Conservation (phyloP, 35 echinoderm and acorn worm genomes). For the Holothuria glaberrima region DNA sequence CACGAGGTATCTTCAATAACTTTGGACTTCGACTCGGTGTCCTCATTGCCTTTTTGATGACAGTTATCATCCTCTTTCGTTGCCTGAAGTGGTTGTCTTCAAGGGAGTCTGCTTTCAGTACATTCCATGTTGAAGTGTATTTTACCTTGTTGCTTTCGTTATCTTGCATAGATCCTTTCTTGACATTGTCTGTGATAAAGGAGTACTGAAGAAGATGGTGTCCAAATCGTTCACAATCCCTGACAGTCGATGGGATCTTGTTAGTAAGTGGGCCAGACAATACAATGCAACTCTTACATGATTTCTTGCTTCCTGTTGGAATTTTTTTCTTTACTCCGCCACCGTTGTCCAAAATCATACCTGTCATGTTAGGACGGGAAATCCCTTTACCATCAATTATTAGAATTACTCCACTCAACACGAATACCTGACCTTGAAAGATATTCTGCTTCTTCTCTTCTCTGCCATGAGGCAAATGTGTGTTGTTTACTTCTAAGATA, state of each 20-base stretch:
- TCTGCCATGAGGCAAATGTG: no score
- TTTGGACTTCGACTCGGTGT: no score
- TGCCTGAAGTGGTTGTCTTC: neutral
- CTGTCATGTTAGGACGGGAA: neutral
- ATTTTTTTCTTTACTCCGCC: slow-evolving; percentile 3
- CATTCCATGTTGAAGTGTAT: neutral
- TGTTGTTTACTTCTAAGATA: neutral
- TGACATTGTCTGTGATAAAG: neutral
- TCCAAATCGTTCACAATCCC: neutral
- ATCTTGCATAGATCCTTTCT: neutral
- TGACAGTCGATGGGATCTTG: neutral
- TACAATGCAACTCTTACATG: neutral
- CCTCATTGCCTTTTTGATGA: slow-evolving; percentile 7
- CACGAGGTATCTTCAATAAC: no score
- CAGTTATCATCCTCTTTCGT: neutral
- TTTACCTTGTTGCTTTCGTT: neutral
- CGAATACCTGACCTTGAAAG: neutral
- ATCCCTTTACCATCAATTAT: neutral
- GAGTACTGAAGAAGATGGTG: neutral
- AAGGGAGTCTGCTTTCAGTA: slow-evolving; percentile 1
- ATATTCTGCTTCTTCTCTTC: neutral
- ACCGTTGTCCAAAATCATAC: slow-evolving; percentile 10
- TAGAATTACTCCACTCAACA: neutral
- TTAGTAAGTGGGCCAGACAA: neutral
- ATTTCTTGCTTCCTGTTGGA: neutral